Base-by-base conservation (phyloP, 2,797 vertebrate species). In the Myotis vivesi region DNA sequence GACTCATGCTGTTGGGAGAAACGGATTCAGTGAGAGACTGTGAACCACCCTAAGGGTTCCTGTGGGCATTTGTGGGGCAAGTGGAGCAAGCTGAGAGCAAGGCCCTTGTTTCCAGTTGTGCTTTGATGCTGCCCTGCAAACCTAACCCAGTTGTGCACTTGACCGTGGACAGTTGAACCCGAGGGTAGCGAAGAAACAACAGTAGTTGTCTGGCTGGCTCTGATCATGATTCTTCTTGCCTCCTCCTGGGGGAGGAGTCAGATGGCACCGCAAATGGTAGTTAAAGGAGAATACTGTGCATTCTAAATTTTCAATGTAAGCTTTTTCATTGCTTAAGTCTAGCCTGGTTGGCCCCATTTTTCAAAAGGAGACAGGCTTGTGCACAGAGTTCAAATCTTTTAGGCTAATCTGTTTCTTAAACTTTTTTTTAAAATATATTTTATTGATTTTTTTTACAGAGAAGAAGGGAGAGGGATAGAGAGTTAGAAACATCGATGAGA, bases 371-470 rank as follows among this genome's bases (percentile, higher is more conserved):
- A 53, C 4, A 46, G 84, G 64, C 49, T 53, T 64, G 8, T 64
- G 13, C 23, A 46, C 2, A 59, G 51, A 84, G 20, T 73, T 51
- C 30, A 87, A 36, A 62, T 87, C 85, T 89, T 17, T 85, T 73
- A 57, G 79, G 30, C 59, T 49, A 38, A 92, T 84, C n/a, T 83
- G 16, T 66, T 94, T 92, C 87, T 91, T 96, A 90, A 92, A n/a
- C n/a, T n/a, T n/a, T n/a, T n/a, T n/a, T n/a, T n/a, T n/a, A n/a
- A n/a, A n/a, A n/a, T n/a, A n/a, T n/a, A n/a, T n/a, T n/a, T n/a
- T n/a, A n/a, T n/a, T n/a, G n/a, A n/a, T n/a, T n/a, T n/a, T n/a
- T n/a, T n/a, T n/a, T n/a, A n/a, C n/a, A n/a, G n/a, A n/a, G n/a
- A n/a, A n/a, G n/a, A n/a, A n/a, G n/a, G n/a, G n/a, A n/a, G n/a